phyloP scores from a whole-genome alignment of 64 coral and sea anemone genomes.

The Pocillopora damicornis region DNA sequence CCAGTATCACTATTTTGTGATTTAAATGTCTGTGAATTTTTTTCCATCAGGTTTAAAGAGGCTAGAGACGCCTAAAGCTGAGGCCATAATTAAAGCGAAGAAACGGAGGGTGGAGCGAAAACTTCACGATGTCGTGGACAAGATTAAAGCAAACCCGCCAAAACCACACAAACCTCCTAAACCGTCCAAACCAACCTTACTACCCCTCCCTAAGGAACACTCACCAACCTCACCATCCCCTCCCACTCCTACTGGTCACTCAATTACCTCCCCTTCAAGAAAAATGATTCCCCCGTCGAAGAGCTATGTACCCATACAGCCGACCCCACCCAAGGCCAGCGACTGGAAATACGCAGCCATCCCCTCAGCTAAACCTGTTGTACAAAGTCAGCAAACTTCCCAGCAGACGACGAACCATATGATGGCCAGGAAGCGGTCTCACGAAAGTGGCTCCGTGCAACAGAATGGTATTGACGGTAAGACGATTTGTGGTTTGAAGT shows the following conservation, averaged over 20 bases:
- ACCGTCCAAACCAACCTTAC: constrained; percentile 61
- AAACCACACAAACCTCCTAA: constrained; percentile 72
- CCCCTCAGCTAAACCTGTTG: constrained; percentile 78
- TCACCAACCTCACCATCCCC: constrained; percentile 45
- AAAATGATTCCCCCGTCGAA: constrained; percentile 94
- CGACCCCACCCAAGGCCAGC: constrained; percentile 68
- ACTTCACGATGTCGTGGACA: constrained; percentile 73
- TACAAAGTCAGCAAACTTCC: constrained; percentile 30
- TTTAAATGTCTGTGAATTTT: neutral
- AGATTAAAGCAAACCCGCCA: constrained; percentile 75
- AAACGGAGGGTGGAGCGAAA: constrained; percentile 72
- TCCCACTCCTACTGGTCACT: constrained; percentile 60
- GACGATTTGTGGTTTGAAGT: neutral
- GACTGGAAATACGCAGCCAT: constrained; percentile 92
- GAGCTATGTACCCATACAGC: constrained; percentile 68
- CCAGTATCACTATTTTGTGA: too few relatives aligned
- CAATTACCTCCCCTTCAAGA: constrained; percentile 79
- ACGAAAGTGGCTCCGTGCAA: constrained; percentile 57
- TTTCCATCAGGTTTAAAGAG: constrained; percentile 67
- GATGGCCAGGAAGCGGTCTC: constrained; percentile 83
- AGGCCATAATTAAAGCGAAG: constrained; percentile 73
- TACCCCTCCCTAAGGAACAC: constrained; percentile 25
- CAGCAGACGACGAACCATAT: constrained; percentile 78
- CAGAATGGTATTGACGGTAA: constrained; percentile 98
- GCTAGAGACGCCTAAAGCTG: constrained; percentile 59